These are phyloP conservation scores for Pygocentrus nattereri DNA, from an alignment of 2,797 vertebrate genomes.

Conservation along the genomic window DNA sequence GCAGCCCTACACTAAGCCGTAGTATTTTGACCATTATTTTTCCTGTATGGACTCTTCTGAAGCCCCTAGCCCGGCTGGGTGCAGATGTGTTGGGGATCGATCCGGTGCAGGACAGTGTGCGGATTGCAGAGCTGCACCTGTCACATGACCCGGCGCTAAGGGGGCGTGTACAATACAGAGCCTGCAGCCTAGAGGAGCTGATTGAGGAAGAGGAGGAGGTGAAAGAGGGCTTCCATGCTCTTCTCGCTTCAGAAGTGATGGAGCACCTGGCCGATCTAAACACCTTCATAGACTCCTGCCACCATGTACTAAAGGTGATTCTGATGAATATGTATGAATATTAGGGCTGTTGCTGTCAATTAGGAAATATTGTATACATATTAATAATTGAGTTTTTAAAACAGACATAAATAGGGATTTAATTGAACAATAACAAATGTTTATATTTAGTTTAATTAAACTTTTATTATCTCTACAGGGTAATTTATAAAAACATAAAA, in stretches of 20 bases:
- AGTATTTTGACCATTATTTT: no score
- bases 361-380: no score
- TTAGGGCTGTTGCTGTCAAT: not conserved
- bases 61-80: constrained; percentile 96
- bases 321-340: constrained; percentile 20
- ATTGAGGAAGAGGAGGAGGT: constrained; percentile 74
- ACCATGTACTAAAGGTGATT: constrained; percentile 87
- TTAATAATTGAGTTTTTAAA: no score
- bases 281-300: constrained; percentile 87
- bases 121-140: constrained; percentile 86
- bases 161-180: constrained; percentile 83
- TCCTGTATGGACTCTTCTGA: not conserved
- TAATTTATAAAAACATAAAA: no score
- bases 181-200: constrained; percentile 89
- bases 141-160: constrained; percentile 87
- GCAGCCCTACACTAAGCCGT: no score
- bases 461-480: no score
- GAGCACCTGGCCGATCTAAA: constrained; percentile 94
- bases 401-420: no score
- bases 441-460: no score
- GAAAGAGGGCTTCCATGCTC: constrained; percentile 84
- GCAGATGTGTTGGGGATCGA: constrained; percentile 91
- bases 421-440: no score
- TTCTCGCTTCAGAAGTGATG: constrained; percentile 95
- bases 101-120: constrained; percentile 90